These are phyloP conservation scores for Panagrolaimus sp. DNA, from an alignment of 1,140 invertebrate genomes.

Conservation along the genomic window DNA sequence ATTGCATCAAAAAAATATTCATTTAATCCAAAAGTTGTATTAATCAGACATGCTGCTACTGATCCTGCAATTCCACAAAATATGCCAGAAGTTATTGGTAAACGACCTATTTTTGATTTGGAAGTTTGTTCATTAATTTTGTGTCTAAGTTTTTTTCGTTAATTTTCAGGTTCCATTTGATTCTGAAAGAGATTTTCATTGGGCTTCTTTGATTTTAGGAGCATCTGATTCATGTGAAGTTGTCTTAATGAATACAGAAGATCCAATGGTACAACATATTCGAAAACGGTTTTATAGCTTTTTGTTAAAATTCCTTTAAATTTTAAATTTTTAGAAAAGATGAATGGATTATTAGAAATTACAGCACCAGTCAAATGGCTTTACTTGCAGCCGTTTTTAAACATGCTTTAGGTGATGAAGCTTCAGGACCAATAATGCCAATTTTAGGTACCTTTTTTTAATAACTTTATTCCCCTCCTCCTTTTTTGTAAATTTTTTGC, in stretches of 20 bases:
- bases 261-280: conserved; percentile 12
- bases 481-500: too few relatives aligned
- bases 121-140: background rate
- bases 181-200: conserved; percentile 14
- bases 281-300: background rate
- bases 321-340: background rate
- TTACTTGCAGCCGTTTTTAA: conserved; percentile 2
- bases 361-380: conserved; percentile 3
- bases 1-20: conserved; percentile 6
- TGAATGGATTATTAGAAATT: conserved; percentile 1
- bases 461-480: too few relatives aligned
- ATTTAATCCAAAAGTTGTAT: background rate
- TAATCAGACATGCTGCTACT: background rate
- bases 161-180: conserved; percentile 18
- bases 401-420: conserved; percentile 1
- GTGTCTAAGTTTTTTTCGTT: background rate
- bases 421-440: background rate
- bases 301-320: background rate
- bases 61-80: background rate
- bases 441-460: too few relatives aligned
- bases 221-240: conserved; percentile 14
- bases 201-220: conserved; percentile 21
- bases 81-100: background rate
- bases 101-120: conserved; percentile 1
- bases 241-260: conserved; percentile 19